Conservation (phyloP, 2,113 vertebrate species). For the Dolichotis patagonum region DNA sequence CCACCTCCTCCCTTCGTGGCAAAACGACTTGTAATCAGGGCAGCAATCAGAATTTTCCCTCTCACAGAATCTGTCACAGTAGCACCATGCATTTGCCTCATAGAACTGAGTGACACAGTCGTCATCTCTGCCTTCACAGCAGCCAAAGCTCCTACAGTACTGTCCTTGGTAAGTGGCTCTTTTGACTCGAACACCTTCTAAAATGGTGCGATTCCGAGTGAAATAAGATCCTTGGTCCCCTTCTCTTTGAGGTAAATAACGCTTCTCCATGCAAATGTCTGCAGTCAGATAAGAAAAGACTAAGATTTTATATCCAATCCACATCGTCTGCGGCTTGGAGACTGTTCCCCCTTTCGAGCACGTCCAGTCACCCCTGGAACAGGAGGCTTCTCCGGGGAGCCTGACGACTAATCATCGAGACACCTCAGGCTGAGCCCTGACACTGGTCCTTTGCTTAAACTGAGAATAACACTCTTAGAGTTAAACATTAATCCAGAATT, state of each 20-base stretch:
- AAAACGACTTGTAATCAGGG: slow-evolving; percentile 86
- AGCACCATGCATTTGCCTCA: slow-evolving; percentile 84
- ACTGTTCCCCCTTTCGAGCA: neutral
- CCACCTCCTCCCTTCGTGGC: slow-evolving; percentile 67
- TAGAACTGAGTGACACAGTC: slow-evolving; percentile 81
- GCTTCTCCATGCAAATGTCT: slow-evolving; percentile 72
- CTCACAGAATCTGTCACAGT: slow-evolving; percentile 88
- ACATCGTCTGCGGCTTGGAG: slow-evolving; percentile 77
- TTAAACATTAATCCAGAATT: slow-evolving; percentile 87
- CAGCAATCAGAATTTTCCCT: slow-evolving; percentile 86
- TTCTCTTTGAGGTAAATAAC: slow-evolving; percentile 60
- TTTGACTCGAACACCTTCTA: slow-evolving; percentile 75
- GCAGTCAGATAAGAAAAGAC: slow-evolving; percentile 76
- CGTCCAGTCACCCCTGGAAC: neutral
- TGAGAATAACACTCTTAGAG: slow-evolving; percentile 57
- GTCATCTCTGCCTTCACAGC: slow-evolving; percentile 87
- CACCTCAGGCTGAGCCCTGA: slow-evolving; percentile 66
- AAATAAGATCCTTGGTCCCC: slow-evolving; percentile 35
- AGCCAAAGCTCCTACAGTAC: slow-evolving; percentile 85
- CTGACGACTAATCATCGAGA: slow-evolving; percentile 47
- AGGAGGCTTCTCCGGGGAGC: neutral
- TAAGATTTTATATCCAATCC: slow-evolving; percentile 72
- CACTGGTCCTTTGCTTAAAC: slow-evolving; percentile 67
- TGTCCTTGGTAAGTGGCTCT: slow-evolving; percentile 80
- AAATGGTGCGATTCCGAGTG: slow-evolving; percentile 48